A percentile compares a stretch with the other conserved stretches of the same genome.
Evolutionary conservation across 2,113 vertebrate species (phyloP).

Genomic region (Anser brachyrhynchus): DNA sequence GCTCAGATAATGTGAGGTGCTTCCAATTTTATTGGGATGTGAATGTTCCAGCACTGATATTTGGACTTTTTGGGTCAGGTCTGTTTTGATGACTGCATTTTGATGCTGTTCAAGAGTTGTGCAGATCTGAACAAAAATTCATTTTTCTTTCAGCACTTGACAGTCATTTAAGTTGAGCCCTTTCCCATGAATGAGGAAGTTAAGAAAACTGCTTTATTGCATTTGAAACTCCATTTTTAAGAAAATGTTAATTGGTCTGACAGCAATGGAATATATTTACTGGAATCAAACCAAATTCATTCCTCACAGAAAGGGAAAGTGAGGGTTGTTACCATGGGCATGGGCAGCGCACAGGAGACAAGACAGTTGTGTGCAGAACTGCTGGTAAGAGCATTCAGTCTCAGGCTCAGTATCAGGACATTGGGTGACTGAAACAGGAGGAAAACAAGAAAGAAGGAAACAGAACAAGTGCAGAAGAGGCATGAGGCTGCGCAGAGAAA

Average conservation of each 20-base stretch:
- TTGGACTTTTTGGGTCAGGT: not conserved
- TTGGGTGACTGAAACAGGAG: not conserved
- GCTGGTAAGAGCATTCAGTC: not conserved
- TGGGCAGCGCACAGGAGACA: not conserved
- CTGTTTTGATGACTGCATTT: not conserved
- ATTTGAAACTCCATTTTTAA: not conserved
- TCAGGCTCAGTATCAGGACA: not conserved
- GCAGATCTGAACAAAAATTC: not conserved
- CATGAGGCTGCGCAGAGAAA: not conserved
- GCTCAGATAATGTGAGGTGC: not conserved
- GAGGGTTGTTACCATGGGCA: not conserved
- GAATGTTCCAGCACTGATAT: not conserved
- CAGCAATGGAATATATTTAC: not conserved
- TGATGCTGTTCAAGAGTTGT: not conserved
- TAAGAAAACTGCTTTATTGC: not conserved
- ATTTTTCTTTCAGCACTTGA: not conserved
- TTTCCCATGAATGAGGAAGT: not conserved
- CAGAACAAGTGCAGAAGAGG: not conserved
- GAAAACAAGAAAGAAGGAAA: not conserved
- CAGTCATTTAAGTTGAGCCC: not conserved
- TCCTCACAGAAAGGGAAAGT: not conserved
- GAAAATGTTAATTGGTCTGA: not conserved
- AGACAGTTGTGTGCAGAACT: not conserved
- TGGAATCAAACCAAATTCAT: not conserved
- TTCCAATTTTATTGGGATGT: not conserved